Evolutionary conservation across 2,113 vertebrate species (phyloP), one percentile per base, ranked within the genome.

Genomic region (Terrapene triunguis): DNA sequence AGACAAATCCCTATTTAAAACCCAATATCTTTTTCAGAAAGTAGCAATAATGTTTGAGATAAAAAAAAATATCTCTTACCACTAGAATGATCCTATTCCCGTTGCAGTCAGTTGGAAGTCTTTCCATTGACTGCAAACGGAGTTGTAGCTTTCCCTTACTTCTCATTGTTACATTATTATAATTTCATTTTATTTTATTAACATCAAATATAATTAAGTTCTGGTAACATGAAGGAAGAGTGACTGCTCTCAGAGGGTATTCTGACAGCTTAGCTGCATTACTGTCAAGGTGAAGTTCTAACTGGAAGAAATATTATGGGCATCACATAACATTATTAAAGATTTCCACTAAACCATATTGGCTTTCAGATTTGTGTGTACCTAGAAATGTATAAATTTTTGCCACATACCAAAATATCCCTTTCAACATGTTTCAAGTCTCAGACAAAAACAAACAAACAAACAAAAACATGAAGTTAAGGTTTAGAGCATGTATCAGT

Each of bases 191-290:
- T 96, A 96, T 95, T 84, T 92, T 96, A 83, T 85, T 50, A 97
- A 93, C 62, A 65, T 93, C 38, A 82, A 83, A 89, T 93, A 96
- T 48, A 96, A 93, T 87, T 97, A 90, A 91, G 35, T 92, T 93
- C 88, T 92, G 91, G 55, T 92, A 92, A 92, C 74, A 95, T 82
- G 95, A 96, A 96, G 81, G 89, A 80, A 90, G 50, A 35, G 42
- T 91, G 38, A 57, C 48, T 97, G 21, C 32, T 59, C 74, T 92
- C 91, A 79, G 59, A 95, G 87, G 6, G n/a, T n/a, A 38, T 38
- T 96, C 78, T 89, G 94, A 90, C 89, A 96, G 81, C 47, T 82
- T 84, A 83, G 87, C 80, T 95, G 3, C 79, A 53, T 93, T 94
- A 88, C 78, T 57, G 57, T 89, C 87, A 94, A 91, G 54, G 47